Evolutionary conservation across 2,797 vertebrate genomes (phyloP), one percentile per base, ranked within the genome.

Genomic region (Sphenopsis melanotis): DNA sequence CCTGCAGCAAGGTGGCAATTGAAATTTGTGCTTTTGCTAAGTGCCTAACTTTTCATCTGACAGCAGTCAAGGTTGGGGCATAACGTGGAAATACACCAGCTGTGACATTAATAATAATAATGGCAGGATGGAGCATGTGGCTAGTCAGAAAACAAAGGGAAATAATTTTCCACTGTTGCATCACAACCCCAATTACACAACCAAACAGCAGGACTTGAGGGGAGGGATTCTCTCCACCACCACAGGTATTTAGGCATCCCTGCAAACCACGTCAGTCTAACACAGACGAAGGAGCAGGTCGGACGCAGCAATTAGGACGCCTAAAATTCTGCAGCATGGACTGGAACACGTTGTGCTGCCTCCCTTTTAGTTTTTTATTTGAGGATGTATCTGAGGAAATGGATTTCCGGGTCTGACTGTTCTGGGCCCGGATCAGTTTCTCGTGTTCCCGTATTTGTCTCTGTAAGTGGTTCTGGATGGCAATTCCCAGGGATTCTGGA

Each of bases 401-500:
- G 23, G 99, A 99, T 97, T 99, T 99, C 87, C 98, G 98, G 88
- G 98, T 77, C 86, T 98, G 98, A 75, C 97, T 97, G 83, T 95
- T 96, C 87, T 98, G 98, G 42, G 94, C 92, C 26, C 98, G 97
- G 81, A 99, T 98, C 97, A 99, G 98, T 97, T 98, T 98, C 98
- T 99, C 99, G 0, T 99, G 99, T 96, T 99, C 99, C 96, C 98
- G 98, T 96, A 99, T 99, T 95, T 99, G 99, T 95, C 99, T 98
- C 97, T 99, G 99, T 80, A 99, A 96, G 94, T 99, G 99, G 97
- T 99, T 99, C 98, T 99, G 99, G 95, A 99, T 99, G 53, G 99
- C 99, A 30, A 99, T 98, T 39, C 99, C 99, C 46, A 99, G 97
- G 6, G 99, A 99, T 93, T 99, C 99, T 0, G 99, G 99, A 96